Conservation (phyloP, 2,797 vertebrate genomes). For the Melanotaenia maccullochi region DNA sequence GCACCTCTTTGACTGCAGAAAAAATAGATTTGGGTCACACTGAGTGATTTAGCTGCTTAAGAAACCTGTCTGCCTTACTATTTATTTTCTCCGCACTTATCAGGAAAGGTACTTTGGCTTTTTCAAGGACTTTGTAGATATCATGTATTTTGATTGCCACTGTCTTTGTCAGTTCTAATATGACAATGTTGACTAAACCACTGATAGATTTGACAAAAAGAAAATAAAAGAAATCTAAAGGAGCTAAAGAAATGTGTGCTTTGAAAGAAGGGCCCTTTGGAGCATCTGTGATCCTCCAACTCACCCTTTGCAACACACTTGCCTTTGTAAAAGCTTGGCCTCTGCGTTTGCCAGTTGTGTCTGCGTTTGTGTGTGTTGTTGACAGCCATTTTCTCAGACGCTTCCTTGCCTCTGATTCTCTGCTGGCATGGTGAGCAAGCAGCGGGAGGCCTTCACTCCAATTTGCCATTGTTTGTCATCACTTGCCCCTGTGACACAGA, state of each 20-base stretch:
- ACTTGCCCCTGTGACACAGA: slow-evolving; percentile 81
- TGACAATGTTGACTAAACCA: slow-evolving; percentile 20
- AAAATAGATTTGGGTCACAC: slow-evolving; percentile 61
- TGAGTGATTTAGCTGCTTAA: slow-evolving; percentile 48
- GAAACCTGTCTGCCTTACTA: slow-evolving; percentile 50
- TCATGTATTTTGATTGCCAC: slow-evolving; percentile 22
- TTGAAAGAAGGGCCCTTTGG: slow-evolving; percentile 24
- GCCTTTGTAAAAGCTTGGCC: slow-evolving; percentile 62
- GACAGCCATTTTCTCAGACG: slow-evolving; percentile 72
- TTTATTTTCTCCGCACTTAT: slow-evolving; percentile 19
- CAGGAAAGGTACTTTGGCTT: slow-evolving; percentile 35
- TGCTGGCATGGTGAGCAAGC: slow-evolving; percentile 76
- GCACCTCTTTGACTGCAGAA: slow-evolving; percentile 54
- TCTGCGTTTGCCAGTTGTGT: slow-evolving; percentile 46
- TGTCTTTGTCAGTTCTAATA: slow-evolving; percentile 17
- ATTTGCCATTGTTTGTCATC: slow-evolving; percentile 88
- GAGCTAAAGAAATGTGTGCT: slow-evolving; percentile 20
- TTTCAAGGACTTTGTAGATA: slow-evolving; percentile 21
- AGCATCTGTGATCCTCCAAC: slow-evolving; percentile 38
- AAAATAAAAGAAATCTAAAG: slow-evolving; percentile 22
- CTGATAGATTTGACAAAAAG: slow-evolving; percentile 25
- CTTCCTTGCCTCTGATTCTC: slow-evolving; percentile 74
- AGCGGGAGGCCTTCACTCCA: slow-evolving; percentile 84
- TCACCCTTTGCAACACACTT: slow-evolving; percentile 39
- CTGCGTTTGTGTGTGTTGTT: slow-evolving; percentile 62